Conservation (phyloP, 2,888 invertebrate species). For the Megastigmus dorsalis region DNA sequence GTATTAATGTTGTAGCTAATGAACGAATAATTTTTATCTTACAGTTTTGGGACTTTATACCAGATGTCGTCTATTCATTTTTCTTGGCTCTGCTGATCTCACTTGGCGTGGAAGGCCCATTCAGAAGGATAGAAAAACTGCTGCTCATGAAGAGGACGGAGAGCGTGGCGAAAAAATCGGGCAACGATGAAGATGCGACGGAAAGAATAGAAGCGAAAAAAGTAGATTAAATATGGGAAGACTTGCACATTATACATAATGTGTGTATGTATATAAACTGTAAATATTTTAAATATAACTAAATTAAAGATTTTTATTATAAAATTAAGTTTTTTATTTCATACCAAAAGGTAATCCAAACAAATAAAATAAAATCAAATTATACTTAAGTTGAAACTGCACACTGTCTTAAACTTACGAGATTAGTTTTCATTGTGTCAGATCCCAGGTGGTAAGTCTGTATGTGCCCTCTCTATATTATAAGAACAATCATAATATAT, state of each 20-base stretch:
- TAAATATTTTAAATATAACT: conserved; percentile 7
- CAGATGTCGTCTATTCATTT: conserved; percentile 58
- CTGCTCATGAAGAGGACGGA: conserved; percentile 56
- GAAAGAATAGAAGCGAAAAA: neutral
- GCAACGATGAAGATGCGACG: neutral
- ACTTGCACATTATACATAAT: neutral
- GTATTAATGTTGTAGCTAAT: no score
- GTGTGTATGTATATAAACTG: neutral
- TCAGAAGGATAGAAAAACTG: conserved; percentile 63
- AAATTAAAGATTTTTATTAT: no score
- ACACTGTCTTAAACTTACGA: no score
- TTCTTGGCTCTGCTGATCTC: conserved; percentile 59
- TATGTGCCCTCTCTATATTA: no score
- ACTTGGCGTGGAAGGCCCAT: conserved; percentile 63
- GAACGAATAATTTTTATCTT: conserved; percentile 29
- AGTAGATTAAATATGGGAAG: conserved; percentile 1
- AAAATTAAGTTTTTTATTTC: no score
- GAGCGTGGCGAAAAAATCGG: neutral
- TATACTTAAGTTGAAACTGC: no score
- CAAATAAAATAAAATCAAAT: no score
- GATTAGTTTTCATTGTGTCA: no score
- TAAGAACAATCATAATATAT: no score
- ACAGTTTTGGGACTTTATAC: conserved; percentile 61
- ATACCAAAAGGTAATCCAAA: no score
- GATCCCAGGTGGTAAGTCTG: no score